phyloP scores from a whole-genome alignment of 2,888 invertebrate genomes.

The Rhagophthalmus giganteus region DNA sequence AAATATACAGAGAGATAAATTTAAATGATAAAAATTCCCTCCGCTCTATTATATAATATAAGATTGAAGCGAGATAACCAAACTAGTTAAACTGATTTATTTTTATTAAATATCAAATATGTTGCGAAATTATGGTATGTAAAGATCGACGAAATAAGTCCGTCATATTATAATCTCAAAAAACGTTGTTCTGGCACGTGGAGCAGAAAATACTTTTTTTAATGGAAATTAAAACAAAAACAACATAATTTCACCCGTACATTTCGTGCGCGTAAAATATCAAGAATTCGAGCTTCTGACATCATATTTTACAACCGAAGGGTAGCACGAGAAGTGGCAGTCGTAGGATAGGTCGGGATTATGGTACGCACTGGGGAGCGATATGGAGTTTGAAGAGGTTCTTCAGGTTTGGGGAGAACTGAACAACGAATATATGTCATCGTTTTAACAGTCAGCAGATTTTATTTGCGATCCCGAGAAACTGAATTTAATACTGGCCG shows the following conservation, averaged over 20 bases:
- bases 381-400: constrained; percentile 23
- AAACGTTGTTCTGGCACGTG: too few species aligned
- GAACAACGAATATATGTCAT: constrained; percentile 33
- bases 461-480: not conserved
- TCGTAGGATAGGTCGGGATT: constrained; percentile 36
- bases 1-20: too few species aligned
- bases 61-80: too few species aligned
- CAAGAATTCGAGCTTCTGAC: constrained; percentile 13
- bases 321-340: constrained; percentile 22
- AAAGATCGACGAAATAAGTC: too few species aligned
- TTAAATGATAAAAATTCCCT: too few species aligned
- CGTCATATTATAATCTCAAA: too few species aligned
- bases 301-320: constrained; percentile 15
- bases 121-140: too few species aligned
- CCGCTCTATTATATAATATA: too few species aligned
- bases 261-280: constrained; percentile 11
- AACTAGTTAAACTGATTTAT: too few species aligned
- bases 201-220: too few species aligned
- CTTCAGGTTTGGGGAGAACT: constrained; percentile 31
- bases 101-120: too few species aligned
- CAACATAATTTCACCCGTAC: not conserved
- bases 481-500: not conserved
- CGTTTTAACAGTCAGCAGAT: constrained; percentile 16
- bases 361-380: constrained; percentile 25
- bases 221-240: too few species aligned